Percentiles rank a stretch among this genome's conserved stretches.
These are phyloP conservation scores for Aphis gossypii DNA, from an alignment of 1,140 invertebrate genomes.

Conservation along the genomic window DNA sequence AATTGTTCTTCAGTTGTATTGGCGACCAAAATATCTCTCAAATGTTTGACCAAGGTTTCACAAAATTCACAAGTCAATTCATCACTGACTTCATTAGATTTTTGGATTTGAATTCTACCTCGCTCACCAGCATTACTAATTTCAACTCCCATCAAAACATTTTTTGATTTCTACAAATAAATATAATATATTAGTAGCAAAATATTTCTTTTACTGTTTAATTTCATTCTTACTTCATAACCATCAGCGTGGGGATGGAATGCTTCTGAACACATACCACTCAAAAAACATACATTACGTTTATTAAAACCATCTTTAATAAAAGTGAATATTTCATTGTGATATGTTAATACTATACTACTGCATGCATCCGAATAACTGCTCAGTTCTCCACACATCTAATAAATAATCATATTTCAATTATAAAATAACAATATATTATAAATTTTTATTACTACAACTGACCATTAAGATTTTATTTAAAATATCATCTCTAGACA, in stretches of 20 bases:
- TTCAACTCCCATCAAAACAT: conserved; percentile 49
- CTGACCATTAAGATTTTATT: conserved; percentile 59
- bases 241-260: conserved; percentile 54
- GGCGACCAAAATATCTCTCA: conserved; percentile 80
- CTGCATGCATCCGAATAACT: conserved; percentile 81
- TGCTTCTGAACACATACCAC: conserved; percentile 71
- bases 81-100: conserved; percentile 64
- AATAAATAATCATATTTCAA: not conserved
- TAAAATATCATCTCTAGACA: conserved; percentile 66
- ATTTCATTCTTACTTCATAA: conserved; percentile 19
- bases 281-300: conserved; percentile 75
- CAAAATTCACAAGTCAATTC: conserved; percentile 86
- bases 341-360: conserved; percentile 75
- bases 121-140: conserved; percentile 37
- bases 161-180: not conserved
- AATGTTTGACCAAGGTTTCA: conserved; percentile 79
- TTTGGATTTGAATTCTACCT: conserved; percentile 35
- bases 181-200: not conserved
- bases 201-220: not conserved
- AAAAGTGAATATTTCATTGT: conserved; percentile 70
- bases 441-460: not conserved
- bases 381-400: conserved; percentile 73
- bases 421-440: not conserved
- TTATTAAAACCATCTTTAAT: conserved; percentile 72
- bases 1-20: conserved; percentile 87